Base-by-base conservation (phyloP, 2,888 invertebrate species). In the Nezara viridula region DNA sequence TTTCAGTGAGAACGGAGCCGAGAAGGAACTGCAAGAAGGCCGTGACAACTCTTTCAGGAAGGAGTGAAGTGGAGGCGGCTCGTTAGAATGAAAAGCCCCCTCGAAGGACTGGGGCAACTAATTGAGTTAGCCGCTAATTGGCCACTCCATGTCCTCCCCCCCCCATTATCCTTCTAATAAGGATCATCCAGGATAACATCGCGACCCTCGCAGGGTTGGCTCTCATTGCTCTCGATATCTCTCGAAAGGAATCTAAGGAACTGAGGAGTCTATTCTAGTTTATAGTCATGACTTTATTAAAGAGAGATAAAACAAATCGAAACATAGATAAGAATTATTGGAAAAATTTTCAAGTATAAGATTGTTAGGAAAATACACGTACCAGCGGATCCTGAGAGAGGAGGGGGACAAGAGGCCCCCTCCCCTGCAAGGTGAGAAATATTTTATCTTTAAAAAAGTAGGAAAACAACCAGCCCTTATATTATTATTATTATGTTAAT, bases 121-220 rank as follows among this genome's bases (percentile, higher is more conserved):
- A 73, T 73, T 73, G 66, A 73, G 66, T 73, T 73, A 73, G 66
- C 66, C 37, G 66, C 66, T 73, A 73, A 73, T 73, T 73, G 66
- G 66, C 66, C 66, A 73, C 66, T 73, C 66, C 14, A 37, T 32
- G 66, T 4, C 6, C 60, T 60, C 27, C 32, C 16, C 3, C 66
- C 37, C 66, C 66, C 66, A 37, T 73, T 73, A 73, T 73, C 66
- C 66, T 73, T 5, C 32, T 73, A 73, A 73, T 73, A 73, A 73
- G 60, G 60, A 60, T 60, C 60, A 60, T 60, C 27, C 27, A 27
- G 27, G 60, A 60, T 60, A 60, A 60, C 27, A 27, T 27, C 14
- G 27, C 27, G 27, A 60, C 27, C 27, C 27, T 14, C n/a, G 4
- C 2, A 2, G 60, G 60, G 60, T 9, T 19, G 27, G 60, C 12